Percentiles rank a stretch among this genome's conserved stretches.
Evolutionary conservation across 2,113 vertebrate species (phyloP).

Genomic region (Tyrannus savana): DNA sequence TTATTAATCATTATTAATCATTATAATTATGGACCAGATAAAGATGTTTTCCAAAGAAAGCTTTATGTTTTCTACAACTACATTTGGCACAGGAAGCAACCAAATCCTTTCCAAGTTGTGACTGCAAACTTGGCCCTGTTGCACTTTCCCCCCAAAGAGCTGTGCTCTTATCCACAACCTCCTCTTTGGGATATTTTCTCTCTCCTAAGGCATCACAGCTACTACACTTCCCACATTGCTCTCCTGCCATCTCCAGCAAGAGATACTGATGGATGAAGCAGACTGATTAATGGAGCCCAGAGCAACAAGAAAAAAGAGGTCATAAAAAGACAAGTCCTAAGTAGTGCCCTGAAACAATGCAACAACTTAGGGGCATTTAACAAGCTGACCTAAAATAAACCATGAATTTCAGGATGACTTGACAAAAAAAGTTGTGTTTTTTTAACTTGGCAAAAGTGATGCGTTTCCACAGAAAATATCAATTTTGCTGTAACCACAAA

Average conservation of each 20-base stretch:
- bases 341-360: not conserved
- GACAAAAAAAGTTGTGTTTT: not conserved
- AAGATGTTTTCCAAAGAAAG: not conserved
- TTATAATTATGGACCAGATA: not conserved
- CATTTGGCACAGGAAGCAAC: not conserved
- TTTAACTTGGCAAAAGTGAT: not conserved
- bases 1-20: not conserved
- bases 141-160: not conserved
- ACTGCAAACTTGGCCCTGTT: not conserved
- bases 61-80: not conserved
- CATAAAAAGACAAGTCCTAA: not conserved
- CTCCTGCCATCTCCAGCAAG: not conserved
- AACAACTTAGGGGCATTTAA: not conserved
- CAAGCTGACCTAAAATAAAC: conserved; percentile 55
- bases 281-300: not conserved
- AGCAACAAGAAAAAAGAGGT: not conserved
- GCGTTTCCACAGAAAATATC: conserved; percentile 42
- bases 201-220: not conserved
- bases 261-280: not conserved
- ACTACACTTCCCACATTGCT: not conserved
- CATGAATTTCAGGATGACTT: conserved; percentile 40
- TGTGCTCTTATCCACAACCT: not conserved
- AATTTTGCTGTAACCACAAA: conserved; percentile 34
- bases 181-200: not conserved
- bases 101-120: not conserved